Percentiles rank a stretch among this genome's conserved stretches.
Conservation (phyloP, 1,140 invertebrate genomes). For the Hesperophylax magnus region DNA sequence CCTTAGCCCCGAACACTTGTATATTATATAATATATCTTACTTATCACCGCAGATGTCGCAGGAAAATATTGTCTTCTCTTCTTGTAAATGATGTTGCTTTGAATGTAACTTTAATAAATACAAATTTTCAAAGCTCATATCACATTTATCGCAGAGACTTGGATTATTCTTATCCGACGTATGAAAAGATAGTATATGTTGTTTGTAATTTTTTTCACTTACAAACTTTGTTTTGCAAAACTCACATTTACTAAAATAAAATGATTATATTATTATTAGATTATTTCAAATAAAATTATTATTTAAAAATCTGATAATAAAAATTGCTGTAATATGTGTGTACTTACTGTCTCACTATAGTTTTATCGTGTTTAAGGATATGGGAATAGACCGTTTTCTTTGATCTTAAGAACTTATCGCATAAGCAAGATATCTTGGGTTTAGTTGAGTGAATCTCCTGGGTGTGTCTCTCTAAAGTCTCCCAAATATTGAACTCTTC, state of each 20-base stretch:
- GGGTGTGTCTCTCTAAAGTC: constrained; percentile 8
- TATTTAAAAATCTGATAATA: not conserved
- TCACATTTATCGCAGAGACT: constrained; percentile 42
- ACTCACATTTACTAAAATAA: constrained; percentile 43
- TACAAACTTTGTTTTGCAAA: constrained; percentile 42
- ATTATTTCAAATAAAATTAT: not conserved
- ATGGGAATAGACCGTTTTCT: constrained; percentile 1
- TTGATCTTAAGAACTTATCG: constrained; percentile 13
- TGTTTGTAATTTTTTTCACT: constrained; percentile 35
- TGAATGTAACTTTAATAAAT: constrained; percentile 44
- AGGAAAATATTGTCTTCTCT: constrained; percentile 47
- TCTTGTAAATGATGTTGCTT: constrained; percentile 50
- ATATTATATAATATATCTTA: constrained; percentile 19
- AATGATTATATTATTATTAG: constrained; percentile 1
- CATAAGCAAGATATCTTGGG: constrained; percentile 29
- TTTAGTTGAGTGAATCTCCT: not conserved
- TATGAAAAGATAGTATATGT: constrained; percentile 1
- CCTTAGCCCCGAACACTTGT: no score
- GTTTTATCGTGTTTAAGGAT: constrained; percentile 25
- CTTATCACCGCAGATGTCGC: constrained; percentile 49
- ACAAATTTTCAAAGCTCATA: constrained; percentile 38
- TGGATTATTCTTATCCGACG: no score
- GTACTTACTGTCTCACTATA: not conserved
- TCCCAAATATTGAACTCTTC: constrained; percentile 17
- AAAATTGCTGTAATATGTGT: not conserved